phyloP scores from a whole-genome alignment of 2,888 invertebrate species.

The Thecophora atra region DNA sequence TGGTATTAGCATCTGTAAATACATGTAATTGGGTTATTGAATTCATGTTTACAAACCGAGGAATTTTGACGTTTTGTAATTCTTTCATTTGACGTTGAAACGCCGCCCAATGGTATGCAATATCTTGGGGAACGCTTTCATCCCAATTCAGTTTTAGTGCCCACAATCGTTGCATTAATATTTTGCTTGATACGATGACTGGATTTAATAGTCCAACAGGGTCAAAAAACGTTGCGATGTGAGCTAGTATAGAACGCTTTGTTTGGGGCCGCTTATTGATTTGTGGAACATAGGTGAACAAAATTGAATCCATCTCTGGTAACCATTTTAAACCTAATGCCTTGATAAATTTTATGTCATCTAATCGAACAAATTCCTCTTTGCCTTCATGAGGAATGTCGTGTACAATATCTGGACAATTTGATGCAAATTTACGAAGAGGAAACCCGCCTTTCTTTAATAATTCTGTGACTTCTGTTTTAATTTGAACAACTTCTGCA shows the following conservation, averaged over 20 bases:
- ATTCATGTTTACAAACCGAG: slow-evolving; percentile 25
- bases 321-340: slow-evolving; percentile 18
- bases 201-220: slow-evolving; percentile 72
- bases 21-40: slow-evolving; percentile 37
- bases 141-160: no score
- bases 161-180: no score
- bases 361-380: not conserved
- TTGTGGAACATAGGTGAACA: slow-evolving; percentile 16
- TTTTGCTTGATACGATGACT: no score
- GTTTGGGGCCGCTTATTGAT: not conserved
- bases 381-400: slow-evolving; percentile 3
- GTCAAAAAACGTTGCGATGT: slow-evolving; percentile 41
- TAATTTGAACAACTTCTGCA: slow-evolving; percentile 18
- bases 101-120: no score
- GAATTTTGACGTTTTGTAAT: no score
- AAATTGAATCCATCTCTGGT: slow-evolving; percentile 24
- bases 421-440: slow-evolving; percentile 22
- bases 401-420: not conserved
- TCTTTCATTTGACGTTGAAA: no score
- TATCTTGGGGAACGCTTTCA: no score
- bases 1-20: slow-evolving; percentile 40
- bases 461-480: not conserved
- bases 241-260: slow-evolving; percentile 40
- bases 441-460: not conserved
- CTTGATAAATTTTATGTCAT: slow-evolving; percentile 3